phyloP scores from a whole-genome alignment of 2,797 vertebrate species.

The Dendrocincla fuliginosa region DNA sequence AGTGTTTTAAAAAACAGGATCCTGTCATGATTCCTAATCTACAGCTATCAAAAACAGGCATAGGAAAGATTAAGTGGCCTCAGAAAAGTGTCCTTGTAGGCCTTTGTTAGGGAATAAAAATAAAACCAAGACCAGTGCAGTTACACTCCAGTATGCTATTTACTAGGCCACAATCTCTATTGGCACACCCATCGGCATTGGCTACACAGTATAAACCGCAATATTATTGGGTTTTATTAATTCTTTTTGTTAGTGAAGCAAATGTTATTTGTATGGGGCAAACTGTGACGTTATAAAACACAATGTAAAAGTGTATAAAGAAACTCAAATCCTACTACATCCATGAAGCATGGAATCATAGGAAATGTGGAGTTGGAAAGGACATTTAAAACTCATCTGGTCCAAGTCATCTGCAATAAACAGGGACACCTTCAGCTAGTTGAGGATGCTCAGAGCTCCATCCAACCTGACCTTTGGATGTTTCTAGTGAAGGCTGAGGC shows the following conservation, averaged over 20 bases:
- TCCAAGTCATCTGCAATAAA: background rate
- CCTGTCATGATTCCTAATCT: background rate
- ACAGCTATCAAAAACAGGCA: background rate
- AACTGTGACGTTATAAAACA: background rate
- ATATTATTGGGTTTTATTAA: background rate
- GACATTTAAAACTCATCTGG: background rate
- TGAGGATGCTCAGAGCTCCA: background rate
- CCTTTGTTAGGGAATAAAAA: background rate
- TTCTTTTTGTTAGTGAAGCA: background rate
- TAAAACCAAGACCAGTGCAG: background rate
- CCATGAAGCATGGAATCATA: background rate
- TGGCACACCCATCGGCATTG: background rate
- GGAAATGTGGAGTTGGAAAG: background rate
- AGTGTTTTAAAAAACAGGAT: background rate
- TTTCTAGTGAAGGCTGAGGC: background rate
- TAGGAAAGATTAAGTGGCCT: background rate
- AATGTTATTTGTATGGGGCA: background rate
- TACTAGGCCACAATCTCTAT: background rate
- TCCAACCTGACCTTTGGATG: background rate
- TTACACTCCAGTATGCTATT: background rate
- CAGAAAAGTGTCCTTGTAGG: background rate
- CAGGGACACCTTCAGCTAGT: background rate
- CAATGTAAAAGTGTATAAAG: background rate
- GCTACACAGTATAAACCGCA: background rate
- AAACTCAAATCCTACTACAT: background rate